phyloP scores from a whole-genome alignment of 2,113 vertebrate genomes.

The Vimba vimba region DNA sequence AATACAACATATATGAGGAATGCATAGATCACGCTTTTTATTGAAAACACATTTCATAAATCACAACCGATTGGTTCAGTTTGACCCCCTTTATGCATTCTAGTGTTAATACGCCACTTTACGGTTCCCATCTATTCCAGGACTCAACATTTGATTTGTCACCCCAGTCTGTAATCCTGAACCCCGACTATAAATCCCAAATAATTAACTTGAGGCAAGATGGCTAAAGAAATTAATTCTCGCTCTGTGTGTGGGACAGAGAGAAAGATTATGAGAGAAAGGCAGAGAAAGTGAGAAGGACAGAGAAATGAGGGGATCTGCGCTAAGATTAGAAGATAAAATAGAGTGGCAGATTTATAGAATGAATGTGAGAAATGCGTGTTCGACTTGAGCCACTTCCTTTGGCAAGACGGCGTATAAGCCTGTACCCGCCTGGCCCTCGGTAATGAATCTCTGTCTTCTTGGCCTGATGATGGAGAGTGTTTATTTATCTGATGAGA shows the following conservation, averaged over 20 bases:
- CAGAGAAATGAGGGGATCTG: constrained; percentile 25
- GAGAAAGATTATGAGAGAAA: constrained; percentile 44
- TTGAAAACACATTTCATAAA: background rate
- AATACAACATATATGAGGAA: background rate
- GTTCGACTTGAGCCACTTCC: constrained; percentile 65
- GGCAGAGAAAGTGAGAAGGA: background rate
- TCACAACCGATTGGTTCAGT: background rate
- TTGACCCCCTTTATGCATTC: background rate
- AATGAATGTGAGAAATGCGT: constrained; percentile 61
- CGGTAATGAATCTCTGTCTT: constrained; percentile 58
- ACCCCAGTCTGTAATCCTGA: background rate
- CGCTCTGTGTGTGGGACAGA: background rate
- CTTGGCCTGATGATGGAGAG: constrained; percentile 55
- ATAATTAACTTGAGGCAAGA: background rate
- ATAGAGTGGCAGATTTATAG: constrained; percentile 70
- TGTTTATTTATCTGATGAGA: constrained; percentile 70
- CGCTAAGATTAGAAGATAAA: constrained; percentile 43
- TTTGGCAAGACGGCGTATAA: constrained; percentile 64
- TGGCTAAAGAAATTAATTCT: background rate
- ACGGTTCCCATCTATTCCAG: background rate
- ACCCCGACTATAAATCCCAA: background rate
- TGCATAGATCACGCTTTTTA: background rate
- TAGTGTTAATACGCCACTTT: background rate
- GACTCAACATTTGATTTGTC: background rate
- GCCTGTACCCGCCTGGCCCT: constrained; percentile 48